Evolutionary conservation across 64 coral and sea anemone genomes (phyloP), one percentile per base, ranked within the genome.

Genomic region (Montipora efflorescens): DNA sequence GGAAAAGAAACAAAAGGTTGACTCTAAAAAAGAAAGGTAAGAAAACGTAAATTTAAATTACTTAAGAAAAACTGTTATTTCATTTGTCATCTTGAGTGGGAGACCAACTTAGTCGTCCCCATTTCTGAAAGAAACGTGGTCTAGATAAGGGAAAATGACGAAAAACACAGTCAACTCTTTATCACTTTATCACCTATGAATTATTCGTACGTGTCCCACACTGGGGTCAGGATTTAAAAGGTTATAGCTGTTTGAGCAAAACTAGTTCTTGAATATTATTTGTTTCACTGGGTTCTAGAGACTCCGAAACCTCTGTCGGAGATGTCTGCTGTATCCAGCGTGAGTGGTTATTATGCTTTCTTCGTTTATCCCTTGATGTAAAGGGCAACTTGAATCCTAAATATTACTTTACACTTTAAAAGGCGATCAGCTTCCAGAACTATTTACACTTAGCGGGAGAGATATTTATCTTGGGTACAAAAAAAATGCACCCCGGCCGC

Each of bases 1-100:
- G 59, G n/a, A 8, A 3, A 72, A 74, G 84, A 14, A 95, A 95
- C 57, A 89, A 73, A 47, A 76, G 84, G 20, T 44, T 98, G 48
- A 52, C 20, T 2, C 15, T 98, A 0, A 78, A 81, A 67, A 22
- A 92, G 62, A 81, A 59, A 95, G 96, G 96, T 98, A 88, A 93
- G 71, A 16, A 46, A 71, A 28, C 23, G 5, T n/a, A 19, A 57
- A 57, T 8, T 36, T 36, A 36, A 36, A 36, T 36, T 36, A 36
- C 36, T 36, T 36, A 36, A 36, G 36, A 36, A 36, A 36, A 36
- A 36, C 36, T 36, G 36, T 36, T 36, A 36, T 36, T 36, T 36
- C 36, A 36, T 36, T 36, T 36, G 36, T 36, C 36, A 36, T 36
- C 36, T 36, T 36, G 1, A 36, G 36, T 36, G 36, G 36, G 36